Evolutionary conservation across 2,113 vertebrate genomes (phyloP).

Genomic region (Phocoena sinus): DNA sequence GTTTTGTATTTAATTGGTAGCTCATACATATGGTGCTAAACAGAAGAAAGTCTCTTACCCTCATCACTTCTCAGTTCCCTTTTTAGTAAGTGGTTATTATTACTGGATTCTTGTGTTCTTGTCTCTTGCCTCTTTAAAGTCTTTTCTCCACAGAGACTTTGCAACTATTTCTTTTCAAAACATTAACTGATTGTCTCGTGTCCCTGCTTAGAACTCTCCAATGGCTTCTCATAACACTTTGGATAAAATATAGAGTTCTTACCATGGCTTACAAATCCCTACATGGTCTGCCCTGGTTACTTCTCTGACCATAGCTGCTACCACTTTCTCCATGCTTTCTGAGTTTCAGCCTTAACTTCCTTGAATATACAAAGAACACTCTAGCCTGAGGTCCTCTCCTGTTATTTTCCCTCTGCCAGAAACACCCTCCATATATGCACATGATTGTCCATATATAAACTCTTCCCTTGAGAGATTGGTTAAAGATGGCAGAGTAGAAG

Average conservation of each 20-base stretch:
- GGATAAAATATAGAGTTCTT: neutral
- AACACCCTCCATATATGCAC: neutral
- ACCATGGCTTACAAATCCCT: neutral
- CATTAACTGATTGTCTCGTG: neutral
- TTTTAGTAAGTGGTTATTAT: neutral
- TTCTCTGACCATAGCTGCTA: neutral
- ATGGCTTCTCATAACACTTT: neutral
- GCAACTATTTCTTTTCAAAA: neutral
- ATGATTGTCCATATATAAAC: neutral
- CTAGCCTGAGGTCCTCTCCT: neutral
- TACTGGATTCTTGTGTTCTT: neutral
- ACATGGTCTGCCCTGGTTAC: neutral
- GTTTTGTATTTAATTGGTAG: neutral
- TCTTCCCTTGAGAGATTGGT: neutral
- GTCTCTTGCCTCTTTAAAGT: neutral
- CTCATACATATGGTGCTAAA: neutral
- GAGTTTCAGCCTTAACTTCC: neutral
- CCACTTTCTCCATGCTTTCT: neutral
- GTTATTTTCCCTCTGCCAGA: neutral
- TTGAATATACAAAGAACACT: neutral
- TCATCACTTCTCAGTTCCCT: neutral
- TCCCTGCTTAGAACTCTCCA: neutral
- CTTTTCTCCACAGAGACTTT: neutral
- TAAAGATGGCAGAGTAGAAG: too few relatives aligned
- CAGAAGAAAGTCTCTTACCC: neutral